These are phyloP conservation scores for Hemicentrotus pulcherrimus DNA, from an alignment of 35 echinoderm and acorn worm species.

Conservation along the genomic window DNA sequence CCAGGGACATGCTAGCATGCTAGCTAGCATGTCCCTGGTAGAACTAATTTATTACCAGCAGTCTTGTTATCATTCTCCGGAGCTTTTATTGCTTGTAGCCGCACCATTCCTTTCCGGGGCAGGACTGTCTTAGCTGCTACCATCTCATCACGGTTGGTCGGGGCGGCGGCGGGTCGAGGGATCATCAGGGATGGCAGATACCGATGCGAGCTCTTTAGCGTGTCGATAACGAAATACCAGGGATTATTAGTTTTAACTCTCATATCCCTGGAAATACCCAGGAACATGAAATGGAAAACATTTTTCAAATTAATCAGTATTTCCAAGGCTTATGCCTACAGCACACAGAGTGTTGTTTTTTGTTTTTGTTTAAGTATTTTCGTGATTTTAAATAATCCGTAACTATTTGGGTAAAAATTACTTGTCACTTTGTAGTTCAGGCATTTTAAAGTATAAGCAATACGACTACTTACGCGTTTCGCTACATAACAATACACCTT, in stretches of 20 bases:
- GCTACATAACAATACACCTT: too few relatives aligned
- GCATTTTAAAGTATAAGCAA: too few relatives aligned
- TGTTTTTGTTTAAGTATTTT: not conserved
- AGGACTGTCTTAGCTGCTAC: conserved; percentile 24
- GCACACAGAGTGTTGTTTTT: not conserved
- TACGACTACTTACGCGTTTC: too few relatives aligned
- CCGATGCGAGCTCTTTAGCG: conserved; percentile 28
- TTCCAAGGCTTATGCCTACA: not conserved
- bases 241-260: too few relatives aligned
- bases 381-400: not conserved
- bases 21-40: too few relatives aligned
- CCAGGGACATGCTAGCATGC: too few relatives aligned
- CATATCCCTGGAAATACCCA: too few relatives aligned
- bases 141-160: conserved; percentile 24
- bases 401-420: too few relatives aligned
- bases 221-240: not conserved
- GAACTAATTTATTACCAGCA: not conserved
- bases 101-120: conserved; percentile 15
- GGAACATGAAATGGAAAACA: not conserved
- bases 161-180: not conserved
- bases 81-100: not conserved
- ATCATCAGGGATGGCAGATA: conserved; percentile 41
- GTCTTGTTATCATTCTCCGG: not conserved
- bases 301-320: too few relatives aligned
- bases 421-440: too few relatives aligned